Percentiles rank a stretch among this genome's conserved stretches.
These are phyloP conservation scores for Callyntrura guangdongensis DNA, from an alignment of 2,888 invertebrate genomes.

Conservation along the genomic window DNA sequence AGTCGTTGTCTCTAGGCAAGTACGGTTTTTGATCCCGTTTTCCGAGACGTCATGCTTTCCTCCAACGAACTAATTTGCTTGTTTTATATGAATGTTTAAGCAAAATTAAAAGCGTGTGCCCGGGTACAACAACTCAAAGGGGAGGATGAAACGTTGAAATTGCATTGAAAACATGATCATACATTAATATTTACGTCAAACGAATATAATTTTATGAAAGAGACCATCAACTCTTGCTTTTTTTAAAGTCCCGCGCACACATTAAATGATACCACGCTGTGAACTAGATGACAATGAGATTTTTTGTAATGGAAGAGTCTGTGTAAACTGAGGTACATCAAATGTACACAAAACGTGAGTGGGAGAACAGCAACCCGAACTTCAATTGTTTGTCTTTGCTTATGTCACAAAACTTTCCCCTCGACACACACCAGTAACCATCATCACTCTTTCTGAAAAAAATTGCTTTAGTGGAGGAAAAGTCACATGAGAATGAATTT, in stretches of 20 bases:
- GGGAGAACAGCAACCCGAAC: background rate
- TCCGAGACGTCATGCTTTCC: too few species aligned
- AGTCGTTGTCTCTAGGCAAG: too few species aligned
- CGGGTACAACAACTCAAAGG: too few species aligned
- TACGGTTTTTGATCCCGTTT: too few species aligned
- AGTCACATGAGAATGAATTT: conserved; percentile 25
- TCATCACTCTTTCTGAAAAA: background rate
- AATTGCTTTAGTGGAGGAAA: background rate
- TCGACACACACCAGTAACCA: conserved; percentile 14
- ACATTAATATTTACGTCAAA: too few species aligned
- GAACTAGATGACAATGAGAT: conserved; percentile 3
- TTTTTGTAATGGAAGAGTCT: background rate
- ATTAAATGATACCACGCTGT: background rate
- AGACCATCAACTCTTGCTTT: background rate
- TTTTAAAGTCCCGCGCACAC: background rate
- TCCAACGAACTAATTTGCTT: too few species aligned
- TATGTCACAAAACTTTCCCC: conserved; percentile 8
- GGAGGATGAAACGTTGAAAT: too few species aligned
- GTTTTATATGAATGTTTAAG: too few species aligned
- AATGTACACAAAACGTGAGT: background rate
- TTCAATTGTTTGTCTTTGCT: conserved; percentile 38
- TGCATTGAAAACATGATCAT: too few species aligned
- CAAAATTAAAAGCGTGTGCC: too few species aligned
- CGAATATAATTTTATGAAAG: background rate
- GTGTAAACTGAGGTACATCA: background rate